phyloP scores from a whole-genome alignment of 2,888 invertebrate species.

The Caenorhabditis macrosperma region DNA sequence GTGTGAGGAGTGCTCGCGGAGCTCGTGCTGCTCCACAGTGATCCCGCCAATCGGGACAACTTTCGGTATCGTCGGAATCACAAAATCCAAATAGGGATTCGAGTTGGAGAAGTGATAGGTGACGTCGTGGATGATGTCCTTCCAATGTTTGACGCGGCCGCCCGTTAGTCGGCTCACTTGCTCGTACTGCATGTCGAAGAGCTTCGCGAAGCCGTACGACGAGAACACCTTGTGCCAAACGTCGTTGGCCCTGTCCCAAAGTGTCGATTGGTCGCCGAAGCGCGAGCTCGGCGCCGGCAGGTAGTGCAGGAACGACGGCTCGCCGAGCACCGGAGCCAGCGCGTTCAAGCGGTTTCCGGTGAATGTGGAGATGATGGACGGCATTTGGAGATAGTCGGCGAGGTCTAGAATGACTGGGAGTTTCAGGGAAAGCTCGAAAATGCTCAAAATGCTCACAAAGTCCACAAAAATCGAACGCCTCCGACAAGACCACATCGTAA shows the following conservation, averaged over 20 bases:
- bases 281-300: conserved; percentile 28
- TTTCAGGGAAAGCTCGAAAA: not conserved
- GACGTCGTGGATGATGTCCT: conserved; percentile 43
- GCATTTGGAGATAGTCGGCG: conserved; percentile 34
- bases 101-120: conserved; percentile 58
- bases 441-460: conserved; percentile 30
- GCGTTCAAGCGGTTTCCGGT: conserved; percentile 37
- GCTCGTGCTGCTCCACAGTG: conserved; percentile 11
- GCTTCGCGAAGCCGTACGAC: conserved; percentile 13
- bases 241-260: conserved; percentile 37
- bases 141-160: conserved; percentile 43
- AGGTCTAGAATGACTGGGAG: conserved; percentile 38
- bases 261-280: conserved; percentile 10
- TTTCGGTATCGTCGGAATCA: conserved; percentile 49
- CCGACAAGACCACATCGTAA: conserved; percentile 51
- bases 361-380: conserved; percentile 31
- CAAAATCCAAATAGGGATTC: conserved; percentile 58
- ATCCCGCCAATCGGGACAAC: conserved; percentile 56
- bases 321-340: conserved; percentile 23
- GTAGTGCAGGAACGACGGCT: conserved; percentile 47
- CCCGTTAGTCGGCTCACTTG: conserved; percentile 9
- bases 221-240: conserved; percentile 38
- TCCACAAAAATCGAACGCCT: conserved; percentile 55
- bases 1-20: conserved; percentile 15
- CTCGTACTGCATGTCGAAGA: conserved; percentile 38